These are phyloP conservation scores for Ptychadena robeensis DNA, from an alignment of 2,797 vertebrate species.

Conservation along the genomic window DNA sequence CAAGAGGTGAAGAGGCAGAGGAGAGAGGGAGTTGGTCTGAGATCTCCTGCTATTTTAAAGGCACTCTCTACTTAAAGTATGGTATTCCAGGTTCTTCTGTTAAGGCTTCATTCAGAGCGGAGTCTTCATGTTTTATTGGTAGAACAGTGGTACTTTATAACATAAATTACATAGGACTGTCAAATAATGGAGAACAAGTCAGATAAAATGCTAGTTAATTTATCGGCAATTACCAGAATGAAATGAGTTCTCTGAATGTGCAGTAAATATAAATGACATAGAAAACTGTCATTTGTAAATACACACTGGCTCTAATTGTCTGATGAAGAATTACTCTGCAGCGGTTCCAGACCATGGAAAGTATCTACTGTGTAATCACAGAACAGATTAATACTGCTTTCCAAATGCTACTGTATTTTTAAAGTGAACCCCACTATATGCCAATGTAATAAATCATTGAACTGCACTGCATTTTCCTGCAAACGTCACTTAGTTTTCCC, in stretches of 20 bases:
- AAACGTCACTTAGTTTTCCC: too few relatives aligned
- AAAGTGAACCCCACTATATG: too few relatives aligned
- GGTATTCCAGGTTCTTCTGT: background rate
- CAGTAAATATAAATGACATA: background rate
- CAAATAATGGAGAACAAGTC: background rate
- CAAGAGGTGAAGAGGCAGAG: too few relatives aligned
- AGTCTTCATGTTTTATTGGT: background rate
- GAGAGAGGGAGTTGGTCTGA: background rate
- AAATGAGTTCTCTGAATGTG: constrained; percentile 12
- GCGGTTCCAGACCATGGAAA: background rate
- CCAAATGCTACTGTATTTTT: too few relatives aligned
- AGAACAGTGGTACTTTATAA: background rate
- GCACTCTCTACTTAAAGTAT: background rate
- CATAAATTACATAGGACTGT: background rate
- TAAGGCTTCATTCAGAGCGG: background rate
- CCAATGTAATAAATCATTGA: too few relatives aligned
- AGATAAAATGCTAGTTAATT: background rate
- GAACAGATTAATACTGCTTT: background rate
- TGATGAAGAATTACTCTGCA: background rate
- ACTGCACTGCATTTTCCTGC: too few relatives aligned
- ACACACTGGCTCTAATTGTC: background rate
- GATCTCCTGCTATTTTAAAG: background rate
- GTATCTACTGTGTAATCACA: background rate
- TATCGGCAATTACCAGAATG: constrained; percentile 1
- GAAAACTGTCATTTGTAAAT: constrained; percentile 10